Conservation (phyloP, 2,888 invertebrate species). For the Hypomecis atomaria region DNA sequence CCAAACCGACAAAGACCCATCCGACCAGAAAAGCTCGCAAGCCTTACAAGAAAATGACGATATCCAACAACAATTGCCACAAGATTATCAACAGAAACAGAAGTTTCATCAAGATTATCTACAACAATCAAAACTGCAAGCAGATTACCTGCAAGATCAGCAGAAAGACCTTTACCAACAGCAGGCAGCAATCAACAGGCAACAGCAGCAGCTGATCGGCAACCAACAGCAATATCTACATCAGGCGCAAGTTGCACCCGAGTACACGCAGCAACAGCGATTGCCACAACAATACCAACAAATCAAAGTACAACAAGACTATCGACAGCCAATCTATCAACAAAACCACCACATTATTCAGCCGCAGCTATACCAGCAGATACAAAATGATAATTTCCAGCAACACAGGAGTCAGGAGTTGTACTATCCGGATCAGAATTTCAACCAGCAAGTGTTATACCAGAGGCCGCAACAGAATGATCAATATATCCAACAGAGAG, state of each 20-base stretch:
- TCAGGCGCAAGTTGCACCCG: neutral
- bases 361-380: constrained; percentile 33
- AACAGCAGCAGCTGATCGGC: constrained; percentile 27
- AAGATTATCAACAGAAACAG: constrained; percentile 17
- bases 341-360: constrained; percentile 43
- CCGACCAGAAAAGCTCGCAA: constrained; percentile 26
- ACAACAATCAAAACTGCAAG: constrained; percentile 19
- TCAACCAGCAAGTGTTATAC: constrained; percentile 37
- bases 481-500: constrained; percentile 24
- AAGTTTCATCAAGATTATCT: neutral
- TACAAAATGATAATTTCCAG: constrained; percentile 42
- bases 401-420: constrained; percentile 41
- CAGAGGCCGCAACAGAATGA: constrained; percentile 19
- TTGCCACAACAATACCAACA: constrained; percentile 1
- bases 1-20: constrained; percentile 30
- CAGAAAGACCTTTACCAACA: constrained; percentile 29
- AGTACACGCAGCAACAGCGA: neutral
- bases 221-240: constrained; percentile 3
- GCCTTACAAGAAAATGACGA: constrained; percentile 9
- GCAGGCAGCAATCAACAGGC: constrained; percentile 13
- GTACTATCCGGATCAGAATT: constrained; percentile 44
- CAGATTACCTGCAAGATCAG: constrained; percentile 12
- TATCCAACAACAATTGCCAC: constrained; percentile 24
- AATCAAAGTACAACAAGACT: neutral
- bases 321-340: constrained; percentile 8